Conservation (phyloP, 1,140 invertebrate species). For the Oryctes rhinoceros region DNA sequence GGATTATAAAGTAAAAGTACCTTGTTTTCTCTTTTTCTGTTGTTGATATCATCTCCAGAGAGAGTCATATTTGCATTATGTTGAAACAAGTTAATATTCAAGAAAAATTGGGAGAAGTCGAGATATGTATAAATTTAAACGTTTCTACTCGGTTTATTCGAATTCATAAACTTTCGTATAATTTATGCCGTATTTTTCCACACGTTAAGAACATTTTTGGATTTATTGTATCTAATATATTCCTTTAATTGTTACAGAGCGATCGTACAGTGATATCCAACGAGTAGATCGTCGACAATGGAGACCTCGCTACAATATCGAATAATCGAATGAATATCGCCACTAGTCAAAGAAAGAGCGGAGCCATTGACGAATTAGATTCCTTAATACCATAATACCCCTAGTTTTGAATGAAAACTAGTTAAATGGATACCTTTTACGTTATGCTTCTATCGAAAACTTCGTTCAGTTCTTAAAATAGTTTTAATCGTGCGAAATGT, state of each 20-base stretch:
- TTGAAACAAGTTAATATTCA: too few species aligned
- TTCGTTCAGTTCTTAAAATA: not conserved
- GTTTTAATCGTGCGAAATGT: not conserved
- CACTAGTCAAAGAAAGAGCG: constrained; percentile 12
- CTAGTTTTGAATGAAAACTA: constrained; percentile 1
- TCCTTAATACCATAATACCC: not conserved
- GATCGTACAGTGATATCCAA: constrained; percentile 59
- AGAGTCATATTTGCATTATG: not conserved
- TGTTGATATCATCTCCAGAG: not conserved
- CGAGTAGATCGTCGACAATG: constrained; percentile 54
- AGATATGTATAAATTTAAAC: too few species aligned
- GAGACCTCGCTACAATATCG: constrained; percentile 44
- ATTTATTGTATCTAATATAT: too few species aligned
- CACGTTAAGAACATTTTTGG: too few species aligned
- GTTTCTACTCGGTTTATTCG: too few species aligned
- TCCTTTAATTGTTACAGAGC: constrained; percentile 53
- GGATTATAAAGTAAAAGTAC: not conserved
- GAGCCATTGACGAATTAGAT: not conserved
- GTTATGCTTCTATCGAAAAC: not conserved
- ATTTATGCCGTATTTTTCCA: too few species aligned
- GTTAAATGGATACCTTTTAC: not conserved
- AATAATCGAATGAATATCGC: constrained; percentile 25
- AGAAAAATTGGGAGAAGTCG: too few species aligned
- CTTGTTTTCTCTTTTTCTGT: not conserved
- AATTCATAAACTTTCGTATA: too few species aligned